Conservation (phyloP, 2,888 invertebrate genomes). For the Leucophenga montana region DNA sequence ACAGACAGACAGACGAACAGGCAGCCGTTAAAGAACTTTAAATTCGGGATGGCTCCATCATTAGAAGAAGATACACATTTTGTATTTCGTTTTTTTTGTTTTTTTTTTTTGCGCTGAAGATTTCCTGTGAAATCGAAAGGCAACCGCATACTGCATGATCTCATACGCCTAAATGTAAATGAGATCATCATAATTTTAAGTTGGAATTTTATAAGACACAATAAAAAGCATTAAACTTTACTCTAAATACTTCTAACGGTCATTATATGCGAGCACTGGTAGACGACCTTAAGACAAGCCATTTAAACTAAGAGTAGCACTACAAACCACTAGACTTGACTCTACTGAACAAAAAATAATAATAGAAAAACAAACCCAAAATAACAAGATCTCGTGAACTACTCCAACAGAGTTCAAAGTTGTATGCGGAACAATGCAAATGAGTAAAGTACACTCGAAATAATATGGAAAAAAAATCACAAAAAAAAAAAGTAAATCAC, state of each 20-base stretch:
- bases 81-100: background rate
- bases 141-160: background rate
- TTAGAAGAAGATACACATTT: background rate
- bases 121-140: slow-evolving; percentile 26
- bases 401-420: slow-evolving; percentile 19
- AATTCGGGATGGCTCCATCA: background rate
- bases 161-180: slow-evolving; percentile 4
- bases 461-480: background rate
- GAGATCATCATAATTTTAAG: slow-evolving; percentile 16
- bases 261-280: background rate
- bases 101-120: background rate
- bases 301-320: background rate
- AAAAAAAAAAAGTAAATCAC: slow-evolving; percentile 7
- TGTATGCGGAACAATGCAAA: slow-evolving; percentile 27
- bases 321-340: no score
- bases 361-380: no score
- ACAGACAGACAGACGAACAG: slow-evolving; percentile 1
- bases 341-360: no score
- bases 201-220: no score
- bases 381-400: background rate
- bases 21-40: no score
- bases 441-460: slow-evolving; percentile 15
- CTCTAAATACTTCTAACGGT: slow-evolving; percentile 3
- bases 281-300: slow-evolving; percentile 6
- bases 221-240: no score